Conservation (phyloP, 2,797 vertebrate genomes). For the Peromyscus nudipes region DNA sequence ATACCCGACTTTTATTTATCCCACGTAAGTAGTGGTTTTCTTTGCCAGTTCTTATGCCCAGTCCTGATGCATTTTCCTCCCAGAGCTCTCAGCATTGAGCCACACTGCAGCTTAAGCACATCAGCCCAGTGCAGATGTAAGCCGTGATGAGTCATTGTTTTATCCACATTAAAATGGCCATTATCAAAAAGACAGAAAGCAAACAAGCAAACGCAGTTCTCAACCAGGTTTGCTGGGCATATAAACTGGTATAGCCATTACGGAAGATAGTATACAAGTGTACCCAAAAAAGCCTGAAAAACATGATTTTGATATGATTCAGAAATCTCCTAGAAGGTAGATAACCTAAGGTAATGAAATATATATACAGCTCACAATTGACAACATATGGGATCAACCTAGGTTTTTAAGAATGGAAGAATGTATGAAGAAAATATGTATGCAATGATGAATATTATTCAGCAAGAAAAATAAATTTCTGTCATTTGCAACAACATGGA, state of each 20-base stretch:
- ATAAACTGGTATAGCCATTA: not conserved
- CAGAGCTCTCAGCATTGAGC: not conserved
- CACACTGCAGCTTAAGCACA: not conserved
- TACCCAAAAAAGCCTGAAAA: not conserved
- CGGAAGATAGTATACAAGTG: not conserved
- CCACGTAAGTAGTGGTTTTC: not conserved
- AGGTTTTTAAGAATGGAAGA: not conserved
- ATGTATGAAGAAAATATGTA: not conserved
- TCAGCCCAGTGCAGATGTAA: not conserved
- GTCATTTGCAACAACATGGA: not conserved
- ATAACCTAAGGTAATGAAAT: not conserved
- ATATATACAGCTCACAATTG: not conserved
- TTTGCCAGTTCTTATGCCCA: not conserved
- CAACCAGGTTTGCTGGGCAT: no score
- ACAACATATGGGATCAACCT: not conserved
- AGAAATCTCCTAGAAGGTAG: not conserved
- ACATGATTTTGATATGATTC: not conserved
- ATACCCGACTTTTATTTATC: not conserved
- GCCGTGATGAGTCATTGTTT: not conserved
- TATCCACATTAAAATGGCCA: not conserved
- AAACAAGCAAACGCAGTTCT: not conserved
- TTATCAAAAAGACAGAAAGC: not conserved
- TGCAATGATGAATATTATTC: not conserved
- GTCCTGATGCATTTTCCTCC: not conserved
- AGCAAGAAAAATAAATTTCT: not conserved